A percentile compares a stretch with the other conserved stretches of the same genome.
These are phyloP conservation scores for Drosophila orena DNA, from an alignment of 1,140 invertebrate genomes.

Conservation along the genomic window DNA sequence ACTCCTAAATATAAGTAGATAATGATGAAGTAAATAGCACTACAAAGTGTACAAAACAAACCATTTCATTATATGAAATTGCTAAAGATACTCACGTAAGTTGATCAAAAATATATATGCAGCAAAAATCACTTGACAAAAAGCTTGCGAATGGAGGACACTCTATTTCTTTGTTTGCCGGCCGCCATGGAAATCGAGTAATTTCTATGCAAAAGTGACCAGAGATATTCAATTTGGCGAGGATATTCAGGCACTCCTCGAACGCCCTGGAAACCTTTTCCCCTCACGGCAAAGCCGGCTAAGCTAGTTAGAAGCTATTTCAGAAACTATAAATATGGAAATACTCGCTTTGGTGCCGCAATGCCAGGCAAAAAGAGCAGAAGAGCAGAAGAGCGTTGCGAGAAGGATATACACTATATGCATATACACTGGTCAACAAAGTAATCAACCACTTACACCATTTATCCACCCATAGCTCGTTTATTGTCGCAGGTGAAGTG, in stretches of 20 bases:
- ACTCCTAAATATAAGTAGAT: not conserved
- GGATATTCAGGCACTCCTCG: not conserved
- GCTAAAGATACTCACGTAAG: too few relatives aligned
- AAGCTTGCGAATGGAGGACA: not conserved
- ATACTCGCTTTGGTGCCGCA: slow-evolving; percentile 49
- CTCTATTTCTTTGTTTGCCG: slow-evolving; percentile 7
- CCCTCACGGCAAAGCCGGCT: slow-evolving; percentile 18
- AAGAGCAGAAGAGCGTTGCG: slow-evolving; percentile 17
- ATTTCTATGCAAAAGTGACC: slow-evolving; percentile 47
- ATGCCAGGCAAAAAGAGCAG: slow-evolving; percentile 24
- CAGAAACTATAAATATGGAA: slow-evolving; percentile 63
- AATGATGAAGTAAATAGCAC: too few relatives aligned
- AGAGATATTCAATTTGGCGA: slow-evolving; percentile 35
- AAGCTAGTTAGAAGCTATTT: slow-evolving; percentile 60
- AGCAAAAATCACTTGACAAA: slow-evolving; percentile 5
- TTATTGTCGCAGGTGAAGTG: too few relatives aligned
- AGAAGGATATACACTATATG: not conserved
- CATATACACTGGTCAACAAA: slow-evolving; percentile 1
- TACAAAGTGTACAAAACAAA: not conserved
- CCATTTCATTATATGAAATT: too few relatives aligned
- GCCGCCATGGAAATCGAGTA: slow-evolving; percentile 22
- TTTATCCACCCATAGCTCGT: too few relatives aligned
- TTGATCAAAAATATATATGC: not conserved
- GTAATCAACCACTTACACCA: too few relatives aligned
- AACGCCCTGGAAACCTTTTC: slow-evolving; percentile 1